Evolutionary conservation across 2,797 vertebrate species (phyloP).

Genomic region (Falco cherrug): DNA sequence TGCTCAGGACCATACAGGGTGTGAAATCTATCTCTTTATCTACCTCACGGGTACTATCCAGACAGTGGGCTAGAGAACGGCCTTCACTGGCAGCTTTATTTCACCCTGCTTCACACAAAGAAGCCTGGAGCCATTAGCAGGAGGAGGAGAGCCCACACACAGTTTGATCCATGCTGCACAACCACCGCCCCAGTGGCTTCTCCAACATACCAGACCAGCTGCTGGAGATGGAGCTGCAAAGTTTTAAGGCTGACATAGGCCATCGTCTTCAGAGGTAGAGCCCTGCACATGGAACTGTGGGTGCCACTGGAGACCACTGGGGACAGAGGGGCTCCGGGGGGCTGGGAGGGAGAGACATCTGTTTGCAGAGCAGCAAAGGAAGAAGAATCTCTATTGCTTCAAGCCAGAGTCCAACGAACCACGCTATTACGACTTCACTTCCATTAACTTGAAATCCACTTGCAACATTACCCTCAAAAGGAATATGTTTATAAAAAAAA

Average conservation of each 20-base stretch:
- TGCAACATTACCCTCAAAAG: constrained; percentile 37
- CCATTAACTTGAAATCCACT: constrained; percentile 33
- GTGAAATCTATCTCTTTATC: background rate
- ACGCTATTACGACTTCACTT: constrained; percentile 16
- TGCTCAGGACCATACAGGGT: fast-evolving
- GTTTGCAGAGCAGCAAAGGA: background rate
- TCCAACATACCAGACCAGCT: background rate
- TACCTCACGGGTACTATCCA: background rate
- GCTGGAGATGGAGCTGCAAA: background rate
- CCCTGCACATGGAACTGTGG: background rate
- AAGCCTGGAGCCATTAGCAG: background rate
- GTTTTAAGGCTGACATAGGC: background rate
- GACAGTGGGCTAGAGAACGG: background rate
- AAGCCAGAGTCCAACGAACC: background rate
- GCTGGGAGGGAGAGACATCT: background rate
- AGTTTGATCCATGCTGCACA: background rate
- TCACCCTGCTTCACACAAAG: background rate
- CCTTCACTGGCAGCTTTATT: background rate
- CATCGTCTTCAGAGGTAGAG: background rate
- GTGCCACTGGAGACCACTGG: background rate
- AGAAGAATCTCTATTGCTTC: background rate
- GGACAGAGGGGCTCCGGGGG: background rate
- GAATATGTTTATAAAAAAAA: background rate
- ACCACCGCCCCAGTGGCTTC: fast-evolving
- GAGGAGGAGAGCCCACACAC: background rate